Percentiles rank a stretch among this genome's conserved stretches.
Conservation (phyloP, 2,888 invertebrate genomes). For the Oscheius onirici region DNA sequence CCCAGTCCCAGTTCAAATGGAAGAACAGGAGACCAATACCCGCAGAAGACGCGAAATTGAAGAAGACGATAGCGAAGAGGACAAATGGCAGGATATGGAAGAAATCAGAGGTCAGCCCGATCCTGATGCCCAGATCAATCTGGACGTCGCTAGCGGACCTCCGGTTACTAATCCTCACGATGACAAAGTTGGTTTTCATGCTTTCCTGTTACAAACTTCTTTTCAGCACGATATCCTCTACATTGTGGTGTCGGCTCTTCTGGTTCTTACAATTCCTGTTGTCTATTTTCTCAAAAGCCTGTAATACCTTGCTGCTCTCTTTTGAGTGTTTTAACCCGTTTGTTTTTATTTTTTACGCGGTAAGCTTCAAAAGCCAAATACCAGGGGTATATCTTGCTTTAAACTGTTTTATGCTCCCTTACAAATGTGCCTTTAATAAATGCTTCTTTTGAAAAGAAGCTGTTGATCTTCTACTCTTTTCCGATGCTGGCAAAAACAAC, state of each 20-base stretch:
- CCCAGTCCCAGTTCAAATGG: neutral
- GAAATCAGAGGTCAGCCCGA: neutral
- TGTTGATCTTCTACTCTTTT: too few species aligned
- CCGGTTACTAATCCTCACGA: slow-evolving; percentile 11
- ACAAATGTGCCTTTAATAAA: too few species aligned
- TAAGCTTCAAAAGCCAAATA: too few species aligned
- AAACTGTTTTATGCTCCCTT: too few species aligned
- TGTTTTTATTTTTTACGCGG: neutral
- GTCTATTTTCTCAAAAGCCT: slow-evolving; percentile 7
- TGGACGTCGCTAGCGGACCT: slow-evolving; percentile 15
- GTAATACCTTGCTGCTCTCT: neutral
- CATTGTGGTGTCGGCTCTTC: neutral
- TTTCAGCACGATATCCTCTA: neutral
- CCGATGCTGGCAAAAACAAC: too few species aligned
- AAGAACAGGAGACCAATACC: neutral
- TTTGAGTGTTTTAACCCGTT: neutral
- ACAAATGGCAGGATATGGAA: slow-evolving; percentile 26
- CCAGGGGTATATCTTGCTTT: too few species aligned
- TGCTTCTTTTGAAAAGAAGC: too few species aligned
- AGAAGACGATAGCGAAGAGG: neutral
- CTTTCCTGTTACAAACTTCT: neutral
- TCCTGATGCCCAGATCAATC: neutral
- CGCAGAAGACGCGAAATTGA: neutral
- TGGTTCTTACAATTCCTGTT: slow-evolving; percentile 4
- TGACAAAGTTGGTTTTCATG: neutral